Percentiles rank a stretch among this genome's conserved stretches.
phyloP scores from a whole-genome alignment of 1,140 invertebrate genomes.

The Panonychus citri region DNA sequence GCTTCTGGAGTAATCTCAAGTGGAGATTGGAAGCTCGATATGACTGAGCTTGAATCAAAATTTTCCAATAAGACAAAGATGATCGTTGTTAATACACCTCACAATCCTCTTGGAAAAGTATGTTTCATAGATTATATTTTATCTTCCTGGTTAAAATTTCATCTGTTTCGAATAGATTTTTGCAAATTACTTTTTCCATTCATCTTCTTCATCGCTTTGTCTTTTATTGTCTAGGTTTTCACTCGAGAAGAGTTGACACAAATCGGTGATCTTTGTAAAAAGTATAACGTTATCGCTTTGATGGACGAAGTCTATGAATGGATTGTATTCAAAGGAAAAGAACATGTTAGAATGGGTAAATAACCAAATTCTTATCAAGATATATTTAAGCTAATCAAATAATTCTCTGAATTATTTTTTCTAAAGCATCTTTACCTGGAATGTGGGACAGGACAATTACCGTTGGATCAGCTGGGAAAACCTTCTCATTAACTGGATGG shows the following conservation, averaged over 20 bases:
- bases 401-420: background rate
- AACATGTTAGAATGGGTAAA: conserved; percentile 67
- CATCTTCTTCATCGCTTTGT: background rate
- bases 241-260: conserved; percentile 31
- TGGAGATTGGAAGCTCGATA: conserved; percentile 67
- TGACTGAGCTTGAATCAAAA: conserved; percentile 44
- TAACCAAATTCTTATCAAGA: conserved; percentile 8
- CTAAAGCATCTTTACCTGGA: conserved; percentile 50
- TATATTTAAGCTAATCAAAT: conserved; percentile 28
- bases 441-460: conserved; percentile 97
- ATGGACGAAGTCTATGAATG: conserved; percentile 96
- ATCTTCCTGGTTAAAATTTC: background rate
- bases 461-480: conserved; percentile 87
- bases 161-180: too few relatives aligned
- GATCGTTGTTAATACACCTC: conserved; percentile 80
- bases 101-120: conserved; percentile 84
- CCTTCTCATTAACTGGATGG: conserved; percentile 90
- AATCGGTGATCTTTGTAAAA: conserved; percentile 64
- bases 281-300: conserved; percentile 69
- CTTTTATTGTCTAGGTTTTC: conserved; percentile 22
- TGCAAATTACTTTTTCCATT: background rate
- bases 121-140: background rate
- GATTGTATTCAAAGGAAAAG: conserved; percentile 58
- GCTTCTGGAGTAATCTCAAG: conserved; percentile 29
- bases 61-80: conserved; percentile 79